Conservation (phyloP, 1,140 invertebrate species). For the Teleogryllus occipitalis region DNA sequence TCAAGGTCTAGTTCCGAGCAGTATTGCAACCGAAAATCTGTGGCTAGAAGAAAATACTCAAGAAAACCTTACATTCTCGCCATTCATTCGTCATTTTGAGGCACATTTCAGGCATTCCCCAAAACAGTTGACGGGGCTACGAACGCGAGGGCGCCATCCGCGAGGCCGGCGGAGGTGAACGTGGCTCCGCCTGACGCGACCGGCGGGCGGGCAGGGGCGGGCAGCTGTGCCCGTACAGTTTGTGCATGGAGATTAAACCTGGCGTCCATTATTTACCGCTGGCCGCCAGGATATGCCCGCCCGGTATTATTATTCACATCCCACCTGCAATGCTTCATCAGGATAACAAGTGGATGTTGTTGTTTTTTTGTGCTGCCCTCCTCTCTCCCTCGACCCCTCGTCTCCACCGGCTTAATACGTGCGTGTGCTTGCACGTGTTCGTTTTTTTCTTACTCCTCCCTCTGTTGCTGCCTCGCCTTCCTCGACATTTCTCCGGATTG, state of each 20-base stretch:
- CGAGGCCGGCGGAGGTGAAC: too few relatives aligned
- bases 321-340: neutral
- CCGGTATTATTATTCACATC: slow-evolving; percentile 4
- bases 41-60: too few relatives aligned
- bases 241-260: neutral
- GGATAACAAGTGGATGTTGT: neutral
- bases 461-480: neutral
- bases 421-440: neutral
- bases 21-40: too few relatives aligned
- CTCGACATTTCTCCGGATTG: neutral
- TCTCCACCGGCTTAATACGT: neutral
- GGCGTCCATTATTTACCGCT: neutral
- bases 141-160: too few relatives aligned
- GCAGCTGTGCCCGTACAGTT: neutral
- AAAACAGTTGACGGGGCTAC: too few relatives aligned
- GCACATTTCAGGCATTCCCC: too few relatives aligned
- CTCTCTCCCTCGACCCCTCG: neutral
- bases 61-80: too few relatives aligned
- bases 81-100: too few relatives aligned
- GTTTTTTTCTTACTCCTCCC: neutral
- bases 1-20: too few relatives aligned
- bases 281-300: neutral
- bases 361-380: neutral
- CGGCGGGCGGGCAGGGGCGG: too few relatives aligned
- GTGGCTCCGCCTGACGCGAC: too few relatives aligned